These are phyloP conservation scores for Leptoclinus maculatus DNA, from an alignment of 2,797 vertebrate genomes.

Conservation along the genomic window DNA sequence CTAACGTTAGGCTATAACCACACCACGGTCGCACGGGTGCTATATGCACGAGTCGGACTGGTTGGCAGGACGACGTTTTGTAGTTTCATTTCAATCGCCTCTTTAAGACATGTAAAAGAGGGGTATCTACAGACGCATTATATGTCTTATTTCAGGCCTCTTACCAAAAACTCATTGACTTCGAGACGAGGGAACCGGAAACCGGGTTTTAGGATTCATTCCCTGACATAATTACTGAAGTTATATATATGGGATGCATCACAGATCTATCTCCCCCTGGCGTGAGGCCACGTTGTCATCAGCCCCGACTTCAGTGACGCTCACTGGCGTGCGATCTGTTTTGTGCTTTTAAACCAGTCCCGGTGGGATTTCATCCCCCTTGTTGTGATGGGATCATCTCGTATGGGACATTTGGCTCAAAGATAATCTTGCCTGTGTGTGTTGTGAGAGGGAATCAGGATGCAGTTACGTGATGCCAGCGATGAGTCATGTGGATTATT, in stretches of 20 bases:
- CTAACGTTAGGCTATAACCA: too few species aligned
- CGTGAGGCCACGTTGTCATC: neutral
- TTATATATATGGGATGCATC: neutral
- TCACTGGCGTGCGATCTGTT: slow-evolving; percentile 23
- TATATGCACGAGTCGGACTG: too few species aligned
- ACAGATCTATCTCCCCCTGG: neutral
- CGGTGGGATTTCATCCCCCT: slow-evolving; percentile 52
- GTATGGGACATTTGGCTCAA: slow-evolving; percentile 54
- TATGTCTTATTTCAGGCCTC: too few species aligned
- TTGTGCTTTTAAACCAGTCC: slow-evolving; percentile 36
- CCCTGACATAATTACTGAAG: slow-evolving; percentile 8
- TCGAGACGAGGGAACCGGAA: too few species aligned
- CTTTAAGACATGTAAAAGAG: too few species aligned
- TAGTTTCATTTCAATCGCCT: too few species aligned
- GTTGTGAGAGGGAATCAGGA: slow-evolving; percentile 49
- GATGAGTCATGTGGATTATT: slow-evolving; percentile 65
- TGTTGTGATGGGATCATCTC: slow-evolving; percentile 63
- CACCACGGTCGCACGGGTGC: too few species aligned
- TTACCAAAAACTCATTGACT: too few species aligned
- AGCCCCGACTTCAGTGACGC: slow-evolving; percentile 18
- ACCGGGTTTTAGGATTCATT: neutral
- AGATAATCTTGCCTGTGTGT: slow-evolving; percentile 58
- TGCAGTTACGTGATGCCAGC: slow-evolving; percentile 37
- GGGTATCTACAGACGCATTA: too few species aligned
- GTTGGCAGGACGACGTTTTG: too few species aligned